Evolutionary conservation across 2,888 invertebrate genomes (phyloP).

Genomic region (Melinaea menophilus): DNA sequence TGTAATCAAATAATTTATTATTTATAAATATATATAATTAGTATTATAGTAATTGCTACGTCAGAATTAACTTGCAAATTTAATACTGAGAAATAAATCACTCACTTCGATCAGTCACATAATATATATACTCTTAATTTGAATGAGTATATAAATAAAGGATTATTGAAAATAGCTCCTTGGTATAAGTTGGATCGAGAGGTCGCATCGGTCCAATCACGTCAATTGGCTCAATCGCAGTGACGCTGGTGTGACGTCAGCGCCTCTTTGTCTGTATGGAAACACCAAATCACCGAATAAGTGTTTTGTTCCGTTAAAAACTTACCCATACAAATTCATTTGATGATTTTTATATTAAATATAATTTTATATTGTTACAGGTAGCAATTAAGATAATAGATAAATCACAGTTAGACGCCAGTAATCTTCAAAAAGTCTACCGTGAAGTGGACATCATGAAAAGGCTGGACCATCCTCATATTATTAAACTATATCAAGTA

Average conservation of each 20-base stretch:
- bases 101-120: no score
- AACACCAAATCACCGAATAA: conserved; percentile 48
- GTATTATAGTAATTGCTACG: no score
- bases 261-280: conserved; percentile 57
- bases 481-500: conserved; percentile 97
- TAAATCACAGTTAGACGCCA: conserved; percentile 93
- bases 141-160: conserved; percentile 6
- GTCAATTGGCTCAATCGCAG: conserved; percentile 70
- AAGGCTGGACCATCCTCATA: conserved; percentile 97
- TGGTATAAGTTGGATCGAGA: conserved; percentile 38
- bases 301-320: conserved; percentile 53
- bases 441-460: conserved; percentile 99
- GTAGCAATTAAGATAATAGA: conserved; percentile 98
- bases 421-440: conserved; percentile 95
- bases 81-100: no score
- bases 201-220: conserved; percentile 54
- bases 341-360: background rate
- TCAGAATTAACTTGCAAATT: no score
- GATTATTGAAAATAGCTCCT: conserved; percentile 27
- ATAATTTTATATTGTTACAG: conserved; percentile 71
- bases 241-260: conserved; percentile 71
- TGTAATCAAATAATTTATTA: no score
- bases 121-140: no score
- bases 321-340: conserved; percentile 22
- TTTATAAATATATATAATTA: no score